Conservation (phyloP, 2,888 invertebrate species). For the Andrena camellia region DNA sequence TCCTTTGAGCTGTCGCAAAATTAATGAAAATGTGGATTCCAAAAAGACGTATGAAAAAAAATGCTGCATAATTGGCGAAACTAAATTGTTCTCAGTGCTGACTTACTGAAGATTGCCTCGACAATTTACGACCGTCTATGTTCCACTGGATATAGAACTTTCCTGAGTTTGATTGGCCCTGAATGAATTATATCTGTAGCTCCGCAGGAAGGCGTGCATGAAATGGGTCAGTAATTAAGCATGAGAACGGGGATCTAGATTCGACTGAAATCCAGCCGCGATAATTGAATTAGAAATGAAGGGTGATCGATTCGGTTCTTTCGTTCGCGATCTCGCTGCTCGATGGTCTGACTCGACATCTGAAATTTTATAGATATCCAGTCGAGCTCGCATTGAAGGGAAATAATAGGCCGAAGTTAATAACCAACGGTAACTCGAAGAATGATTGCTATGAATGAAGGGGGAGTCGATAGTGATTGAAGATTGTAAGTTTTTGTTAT, state of each 20-base stretch:
- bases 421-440: too few species aligned
- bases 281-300: constrained; percentile 57
- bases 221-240: constrained; percentile 63
- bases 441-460: background rate
- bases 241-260: constrained; percentile 52
- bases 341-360: background rate
- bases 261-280: constrained; percentile 41
- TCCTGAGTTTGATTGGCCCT: constrained; percentile 57
- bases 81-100: constrained; percentile 18
- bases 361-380: background rate
- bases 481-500: too few species aligned
- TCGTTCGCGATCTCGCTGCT: constrained; percentile 7
- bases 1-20: background rate
- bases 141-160: constrained; percentile 44
- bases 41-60: background rate
- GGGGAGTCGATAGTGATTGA: too few species aligned
- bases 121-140: constrained; percentile 45
- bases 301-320: constrained; percentile 23
- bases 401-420: background rate
- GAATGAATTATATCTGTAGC: constrained; percentile 52
- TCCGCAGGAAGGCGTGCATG: constrained; percentile 34
- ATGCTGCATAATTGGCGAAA: background rate
- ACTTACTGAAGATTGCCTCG: constrained; percentile 33
- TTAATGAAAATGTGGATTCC: background rate
- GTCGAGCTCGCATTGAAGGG: background rate